Conservation (phyloP, 2,113 vertebrate genomes). For the Pontoporia blainvillei region DNA sequence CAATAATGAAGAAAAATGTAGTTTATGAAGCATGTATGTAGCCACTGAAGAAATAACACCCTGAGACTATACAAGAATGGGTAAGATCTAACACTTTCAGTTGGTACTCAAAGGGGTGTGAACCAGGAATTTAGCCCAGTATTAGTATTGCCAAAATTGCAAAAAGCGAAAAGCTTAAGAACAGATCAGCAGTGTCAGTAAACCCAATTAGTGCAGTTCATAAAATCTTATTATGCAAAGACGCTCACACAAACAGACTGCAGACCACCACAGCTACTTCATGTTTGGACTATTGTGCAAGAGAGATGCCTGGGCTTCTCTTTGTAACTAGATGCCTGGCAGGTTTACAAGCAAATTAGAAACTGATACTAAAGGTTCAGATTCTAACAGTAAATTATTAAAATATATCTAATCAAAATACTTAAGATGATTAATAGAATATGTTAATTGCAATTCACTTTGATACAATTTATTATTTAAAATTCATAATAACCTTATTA, state of each 20-base stretch:
- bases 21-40: not conserved
- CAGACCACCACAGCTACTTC: not conserved
- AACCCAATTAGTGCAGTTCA: not conserved
- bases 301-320: not conserved
- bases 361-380: not conserved
- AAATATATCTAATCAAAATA: not conserved
- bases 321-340: not conserved
- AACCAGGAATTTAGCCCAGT: not conserved
- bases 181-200: not conserved
- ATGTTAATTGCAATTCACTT: not conserved
- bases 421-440: not conserved
- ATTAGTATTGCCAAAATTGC: not conserved
- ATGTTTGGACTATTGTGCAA: not conserved
- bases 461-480: not conserved
- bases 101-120: not conserved
- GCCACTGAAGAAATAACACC: not conserved
- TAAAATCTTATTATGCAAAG: not conserved
- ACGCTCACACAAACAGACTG: not conserved
- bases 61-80: not conserved
- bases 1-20: conserved; percentile 6
- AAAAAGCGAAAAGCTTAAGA: not conserved
- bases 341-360: not conserved
- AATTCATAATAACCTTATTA: not conserved
- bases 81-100: not conserved
- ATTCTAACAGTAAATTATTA: not conserved